Base-by-base conservation (phyloP, 1,140 invertebrate genomes). In the Meloidogyne hapla region DNA sequence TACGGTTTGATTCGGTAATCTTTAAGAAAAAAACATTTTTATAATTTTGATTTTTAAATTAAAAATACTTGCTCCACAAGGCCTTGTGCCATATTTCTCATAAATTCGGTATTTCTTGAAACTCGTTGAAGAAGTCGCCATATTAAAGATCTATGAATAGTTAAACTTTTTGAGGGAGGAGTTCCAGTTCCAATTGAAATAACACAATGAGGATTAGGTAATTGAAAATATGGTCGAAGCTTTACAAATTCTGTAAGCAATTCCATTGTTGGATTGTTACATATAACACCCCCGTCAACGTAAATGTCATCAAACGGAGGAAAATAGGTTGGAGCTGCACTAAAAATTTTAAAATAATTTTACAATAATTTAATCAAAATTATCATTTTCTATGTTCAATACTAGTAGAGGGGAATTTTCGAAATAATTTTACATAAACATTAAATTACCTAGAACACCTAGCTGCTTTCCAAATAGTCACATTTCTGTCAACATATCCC, bases 391-490 rank as follows among this genome's bases (percentile, higher is more conserved):
- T 38, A 38, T 4, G 9, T 4, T 38, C 33, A 38, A n/a, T n/a
- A n/a, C n/a, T n/a, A n/a, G n/a, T n/a, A n/a, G n/a, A n/a, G n/a
- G n/a, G 33, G 33, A 38, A 38, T 38, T 38, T 38, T 38, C 3
- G 33, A 9, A 38, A 38, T 38, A n/a, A n/a, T n/a, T n/a, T n/a
- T n/a, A n/a, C n/a, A n/a, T n/a, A n/a, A n/a, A n/a, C n/a, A n/a
- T n/a, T n/a, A 56, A 56, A 89, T 5, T 1, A 56, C 48, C 48
- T 56, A 4, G 48, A 56, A 56, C 48, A 56, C 0, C 48, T 2
- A n/a, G 48, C 48, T 0, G 48, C 48, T n/a, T 56, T 56, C 48
- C 48, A 56, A n/a, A 56, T 56, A 8, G 48, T n/a, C 48, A 21
- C 48, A 56, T 56, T 56, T 56, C 8, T 9, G 8, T 56, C 18